Conservation (phyloP, 2,113 vertebrate genomes). For the Psittacula cyanocephala region DNA sequence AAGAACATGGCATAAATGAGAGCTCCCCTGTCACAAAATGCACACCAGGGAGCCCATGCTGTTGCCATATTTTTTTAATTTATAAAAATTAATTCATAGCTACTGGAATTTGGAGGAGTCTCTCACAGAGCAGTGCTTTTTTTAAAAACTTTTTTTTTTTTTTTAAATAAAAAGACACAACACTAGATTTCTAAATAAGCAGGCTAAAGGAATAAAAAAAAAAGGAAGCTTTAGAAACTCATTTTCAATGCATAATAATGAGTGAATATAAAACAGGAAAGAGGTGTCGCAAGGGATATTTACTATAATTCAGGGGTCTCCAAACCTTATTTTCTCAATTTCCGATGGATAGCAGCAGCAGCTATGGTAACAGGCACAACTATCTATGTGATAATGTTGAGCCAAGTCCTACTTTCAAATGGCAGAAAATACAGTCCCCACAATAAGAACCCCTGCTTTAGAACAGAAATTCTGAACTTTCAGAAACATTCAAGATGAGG, state of each 20-base stretch:
- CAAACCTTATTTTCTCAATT: neutral
- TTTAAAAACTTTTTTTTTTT: neutral
- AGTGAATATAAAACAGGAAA: neutral
- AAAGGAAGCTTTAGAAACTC: neutral
- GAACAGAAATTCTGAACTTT: neutral
- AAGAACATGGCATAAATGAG: neutral
- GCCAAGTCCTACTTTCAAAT: neutral
- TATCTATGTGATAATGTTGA: neutral
- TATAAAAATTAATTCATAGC: neutral
- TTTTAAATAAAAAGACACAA: neutral
- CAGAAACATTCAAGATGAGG: neutral
- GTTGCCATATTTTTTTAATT: neutral
- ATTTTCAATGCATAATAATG: neutral
- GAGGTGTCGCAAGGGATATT: neutral
- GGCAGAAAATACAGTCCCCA: neutral
- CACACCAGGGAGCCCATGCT: neutral
- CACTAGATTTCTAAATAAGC: neutral
- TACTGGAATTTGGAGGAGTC: neutral
- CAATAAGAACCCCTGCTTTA: neutral
- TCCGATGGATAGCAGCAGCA: neutral
- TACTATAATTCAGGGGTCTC: neutral
- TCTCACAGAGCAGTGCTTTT: neutral
- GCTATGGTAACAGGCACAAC: neutral
- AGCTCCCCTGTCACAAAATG: neutral
- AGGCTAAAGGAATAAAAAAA: neutral